A percentile compares a stretch with the other conserved stretches of the same genome.
Evolutionary conservation across 2,113 vertebrate species (phyloP).

Genomic region (Sturnus vulgaris): DNA sequence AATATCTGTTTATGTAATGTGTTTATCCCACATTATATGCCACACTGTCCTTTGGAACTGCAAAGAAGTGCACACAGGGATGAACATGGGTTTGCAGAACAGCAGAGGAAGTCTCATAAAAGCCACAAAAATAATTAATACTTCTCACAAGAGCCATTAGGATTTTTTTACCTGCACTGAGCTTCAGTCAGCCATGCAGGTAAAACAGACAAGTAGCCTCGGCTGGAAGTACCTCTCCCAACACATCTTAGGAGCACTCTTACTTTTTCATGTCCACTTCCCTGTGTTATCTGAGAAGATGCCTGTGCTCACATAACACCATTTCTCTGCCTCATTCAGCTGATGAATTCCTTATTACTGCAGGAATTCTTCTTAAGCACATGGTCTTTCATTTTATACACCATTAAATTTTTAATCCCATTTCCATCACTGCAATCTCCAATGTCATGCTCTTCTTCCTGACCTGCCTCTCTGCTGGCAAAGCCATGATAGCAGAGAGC

Average conservation of each 20-base stretch:
- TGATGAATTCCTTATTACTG: not conserved
- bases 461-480: not conserved
- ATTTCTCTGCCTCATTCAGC: not conserved
- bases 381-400: not conserved
- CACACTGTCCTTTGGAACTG: not conserved
- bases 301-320: not conserved
- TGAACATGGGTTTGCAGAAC: not conserved
- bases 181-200: not conserved
- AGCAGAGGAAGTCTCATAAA: not conserved
- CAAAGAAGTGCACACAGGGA: not conserved
- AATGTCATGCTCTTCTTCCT: not conserved
- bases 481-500: not conserved
- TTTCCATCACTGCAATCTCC: not conserved
- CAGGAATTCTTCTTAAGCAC: not conserved
- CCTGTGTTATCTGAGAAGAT: not conserved
- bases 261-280: not conserved
- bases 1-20: not conserved
- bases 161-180: not conserved
- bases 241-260: accelerated
- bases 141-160: not conserved
- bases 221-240: not conserved
- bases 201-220: not conserved
- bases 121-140: not conserved
- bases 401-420: not conserved
- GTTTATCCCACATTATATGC: not conserved